Evolutionary conservation across 2,797 vertebrate species (phyloP).

Genomic region (Lepidocolaptes lacrymiger): DNA sequence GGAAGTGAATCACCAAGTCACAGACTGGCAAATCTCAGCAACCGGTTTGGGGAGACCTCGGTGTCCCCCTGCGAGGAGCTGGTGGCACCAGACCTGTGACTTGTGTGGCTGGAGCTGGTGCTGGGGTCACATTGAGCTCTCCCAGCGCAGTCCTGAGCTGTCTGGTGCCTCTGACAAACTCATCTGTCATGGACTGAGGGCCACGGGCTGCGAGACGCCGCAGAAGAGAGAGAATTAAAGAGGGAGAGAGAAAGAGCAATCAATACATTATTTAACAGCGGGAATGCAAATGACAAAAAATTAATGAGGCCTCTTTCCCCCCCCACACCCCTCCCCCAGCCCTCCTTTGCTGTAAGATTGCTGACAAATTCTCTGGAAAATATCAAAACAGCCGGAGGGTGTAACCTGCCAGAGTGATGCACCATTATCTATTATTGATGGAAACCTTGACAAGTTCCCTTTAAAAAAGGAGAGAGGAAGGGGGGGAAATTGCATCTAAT

Average conservation of each 20-base stretch:
- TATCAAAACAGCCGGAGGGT: conserved; percentile 81
- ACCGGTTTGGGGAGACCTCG: background rate
- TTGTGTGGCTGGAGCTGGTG: background rate
- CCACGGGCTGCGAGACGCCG: conserved; percentile 11
- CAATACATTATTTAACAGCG: conserved; percentile 85
- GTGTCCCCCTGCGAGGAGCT: fast-evolving
- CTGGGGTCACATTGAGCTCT: background rate
- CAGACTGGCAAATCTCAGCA: background rate
- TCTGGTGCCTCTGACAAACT: conserved; percentile 50
- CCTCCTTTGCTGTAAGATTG: conserved; percentile 63
- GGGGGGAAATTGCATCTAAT: conserved; percentile 58
- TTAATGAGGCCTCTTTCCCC: conserved; percentile 68
- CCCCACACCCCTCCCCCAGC: background rate
- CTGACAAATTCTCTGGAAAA: conserved; percentile 83
- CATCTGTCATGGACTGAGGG: conserved; percentile 71
- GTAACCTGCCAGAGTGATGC: conserved; percentile 76
- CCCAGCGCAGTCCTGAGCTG: background rate
- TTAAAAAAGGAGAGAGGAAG: conserved; percentile 55
- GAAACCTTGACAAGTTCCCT: conserved; percentile 76
- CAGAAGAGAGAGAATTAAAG: conserved; percentile 70
- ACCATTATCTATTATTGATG: conserved; percentile 83
- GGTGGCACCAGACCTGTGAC: background rate
- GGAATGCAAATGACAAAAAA: conserved; percentile 81
- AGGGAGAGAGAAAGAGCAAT: conserved; percentile 60
- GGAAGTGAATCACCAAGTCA: background rate